Evolutionary conservation across 37 sponge, comb jelly and placozoan species (phyloP).

Genomic region (Oopsacas minuta): DNA sequence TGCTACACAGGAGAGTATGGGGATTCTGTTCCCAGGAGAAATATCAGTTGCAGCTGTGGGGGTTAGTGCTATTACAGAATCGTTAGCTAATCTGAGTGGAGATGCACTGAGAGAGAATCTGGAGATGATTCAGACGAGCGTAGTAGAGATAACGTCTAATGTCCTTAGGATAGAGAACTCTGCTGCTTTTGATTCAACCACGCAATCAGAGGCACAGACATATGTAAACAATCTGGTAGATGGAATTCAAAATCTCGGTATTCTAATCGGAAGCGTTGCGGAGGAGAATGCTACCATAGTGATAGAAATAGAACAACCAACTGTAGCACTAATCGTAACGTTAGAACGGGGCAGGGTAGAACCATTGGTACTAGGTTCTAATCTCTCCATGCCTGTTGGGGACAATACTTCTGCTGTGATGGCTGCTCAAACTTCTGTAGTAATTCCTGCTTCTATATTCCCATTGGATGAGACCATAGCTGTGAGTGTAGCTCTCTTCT

Average conservation of each 20-base stretch:
- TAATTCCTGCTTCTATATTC: background rate
- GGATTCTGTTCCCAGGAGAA: background rate
- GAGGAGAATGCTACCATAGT: background rate
- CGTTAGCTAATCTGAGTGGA: background rate
- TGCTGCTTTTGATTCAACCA: background rate
- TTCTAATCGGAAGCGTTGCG: background rate
- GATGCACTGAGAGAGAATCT: constrained; percentile 5
- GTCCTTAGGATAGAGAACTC: background rate
- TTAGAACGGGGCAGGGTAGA: background rate
- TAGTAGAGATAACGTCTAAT: background rate
- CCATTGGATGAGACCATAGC: background rate
- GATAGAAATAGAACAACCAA: background rate
- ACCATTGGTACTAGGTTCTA: constrained; percentile 9
- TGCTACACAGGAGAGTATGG: background rate
- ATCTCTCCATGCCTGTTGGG: background rate
- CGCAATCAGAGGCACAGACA: background rate
- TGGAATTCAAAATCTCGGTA: background rate
- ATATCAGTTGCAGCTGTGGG: background rate
- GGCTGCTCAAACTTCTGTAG: background rate
- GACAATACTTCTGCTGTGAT: background rate
- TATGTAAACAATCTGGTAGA: background rate
- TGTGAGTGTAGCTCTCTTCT: background rate
- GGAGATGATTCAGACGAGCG: background rate
- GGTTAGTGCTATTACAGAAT: background rate
- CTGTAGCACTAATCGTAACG: background rate